Evolutionary conservation across 2,113 vertebrate species (phyloP).

Genomic region (Megaceryle torquata): DNA sequence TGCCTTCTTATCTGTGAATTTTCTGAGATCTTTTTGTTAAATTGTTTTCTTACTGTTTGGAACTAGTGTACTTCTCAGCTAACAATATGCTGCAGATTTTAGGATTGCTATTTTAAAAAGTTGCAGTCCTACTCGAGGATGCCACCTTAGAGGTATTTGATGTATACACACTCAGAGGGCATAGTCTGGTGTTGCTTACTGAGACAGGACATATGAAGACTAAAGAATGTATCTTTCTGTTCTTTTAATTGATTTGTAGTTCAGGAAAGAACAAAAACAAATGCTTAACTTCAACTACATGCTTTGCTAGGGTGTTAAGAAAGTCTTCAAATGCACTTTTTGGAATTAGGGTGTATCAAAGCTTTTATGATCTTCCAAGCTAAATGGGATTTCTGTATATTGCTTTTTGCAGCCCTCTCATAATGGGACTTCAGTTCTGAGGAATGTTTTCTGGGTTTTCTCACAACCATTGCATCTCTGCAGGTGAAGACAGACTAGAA

Average conservation of each 20-base stretch:
- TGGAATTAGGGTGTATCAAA: neutral
- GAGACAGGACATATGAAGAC: neutral
- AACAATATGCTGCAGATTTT: neutral
- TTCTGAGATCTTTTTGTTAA: neutral
- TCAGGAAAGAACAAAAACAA: neutral
- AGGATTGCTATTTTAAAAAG: neutral
- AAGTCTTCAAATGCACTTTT: neutral
- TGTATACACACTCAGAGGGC: neutral
- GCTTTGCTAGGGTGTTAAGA: neutral
- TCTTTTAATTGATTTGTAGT: neutral
- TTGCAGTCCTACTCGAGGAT: neutral
- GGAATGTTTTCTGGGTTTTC: neutral
- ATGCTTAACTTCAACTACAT: constrained; percentile 11
- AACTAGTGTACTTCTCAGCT: neutral
- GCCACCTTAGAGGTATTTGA: neutral
- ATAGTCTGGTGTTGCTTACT: neutral
- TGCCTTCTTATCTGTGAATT: neutral
- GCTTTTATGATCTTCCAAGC: neutral
- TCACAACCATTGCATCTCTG: neutral
- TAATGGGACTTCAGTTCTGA: neutral
- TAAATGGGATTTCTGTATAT: neutral
- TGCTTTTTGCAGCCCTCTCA: neutral
- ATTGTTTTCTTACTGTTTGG: neutral
- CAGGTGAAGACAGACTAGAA: neutral
- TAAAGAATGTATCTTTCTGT: neutral